phyloP scores from a whole-genome alignment of 2,888 invertebrate genomes.

The Euphydryas editha region DNA sequence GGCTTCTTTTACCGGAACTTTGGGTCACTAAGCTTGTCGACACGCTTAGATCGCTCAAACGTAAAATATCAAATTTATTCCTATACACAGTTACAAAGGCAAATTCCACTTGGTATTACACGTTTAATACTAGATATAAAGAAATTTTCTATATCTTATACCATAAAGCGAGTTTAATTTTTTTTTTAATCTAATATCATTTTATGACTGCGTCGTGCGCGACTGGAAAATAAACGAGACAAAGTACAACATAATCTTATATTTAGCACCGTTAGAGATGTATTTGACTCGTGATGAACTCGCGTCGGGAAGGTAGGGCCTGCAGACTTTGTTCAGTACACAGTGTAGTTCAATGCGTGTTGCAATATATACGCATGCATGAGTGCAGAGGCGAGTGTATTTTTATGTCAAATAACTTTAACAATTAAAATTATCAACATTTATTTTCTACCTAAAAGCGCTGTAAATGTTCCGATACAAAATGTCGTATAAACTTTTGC shows the following conservation, averaged over 20 bases:
- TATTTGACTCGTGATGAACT: constrained; percentile 25
- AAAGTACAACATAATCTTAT: constrained; percentile 48
- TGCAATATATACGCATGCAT: too few species aligned
- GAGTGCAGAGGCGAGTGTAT: too few species aligned
- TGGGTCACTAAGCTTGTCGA: not conserved
- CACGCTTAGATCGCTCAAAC: not conserved
- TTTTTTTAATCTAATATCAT: not conserved
- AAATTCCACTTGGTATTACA: too few species aligned
- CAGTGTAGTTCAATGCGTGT: too few species aligned
- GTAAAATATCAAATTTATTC: constrained; percentile 3
- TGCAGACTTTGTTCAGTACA: too few species aligned
- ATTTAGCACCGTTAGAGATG: constrained; percentile 56
- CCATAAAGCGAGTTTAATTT: not conserved
- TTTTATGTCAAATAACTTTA: too few species aligned
- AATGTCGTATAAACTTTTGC: too few species aligned
- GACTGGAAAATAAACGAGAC: not conserved
- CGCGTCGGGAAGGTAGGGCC: not conserved
- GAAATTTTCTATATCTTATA: not conserved
- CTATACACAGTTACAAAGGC: constrained; percentile 8
- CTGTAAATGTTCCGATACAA: too few species aligned
- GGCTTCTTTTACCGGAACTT: not conserved
- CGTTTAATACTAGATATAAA: not conserved
- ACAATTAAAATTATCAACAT: too few species aligned
- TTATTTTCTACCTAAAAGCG: too few species aligned
- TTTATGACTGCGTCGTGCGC: not conserved